These are phyloP conservation scores for Cariama cristata DNA, from an alignment of 2,113 vertebrate species.

Conservation along the genomic window DNA sequence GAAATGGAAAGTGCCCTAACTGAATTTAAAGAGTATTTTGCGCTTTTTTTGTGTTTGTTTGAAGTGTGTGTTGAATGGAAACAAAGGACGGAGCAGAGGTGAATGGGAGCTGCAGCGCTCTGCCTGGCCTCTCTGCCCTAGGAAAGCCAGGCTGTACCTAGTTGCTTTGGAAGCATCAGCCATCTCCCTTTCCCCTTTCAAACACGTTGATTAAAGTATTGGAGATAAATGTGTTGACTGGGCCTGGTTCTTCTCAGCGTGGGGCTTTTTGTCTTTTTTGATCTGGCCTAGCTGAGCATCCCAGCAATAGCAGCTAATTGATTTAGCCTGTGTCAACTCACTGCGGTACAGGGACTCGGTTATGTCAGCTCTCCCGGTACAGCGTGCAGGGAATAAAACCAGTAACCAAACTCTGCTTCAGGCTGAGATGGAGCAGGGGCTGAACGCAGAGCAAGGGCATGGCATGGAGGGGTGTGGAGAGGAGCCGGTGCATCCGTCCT, in stretches of 20 bases:
- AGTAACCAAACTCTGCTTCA: neutral
- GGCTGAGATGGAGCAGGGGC: neutral
- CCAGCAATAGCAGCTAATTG: neutral
- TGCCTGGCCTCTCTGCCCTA: neutral
- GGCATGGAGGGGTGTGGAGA: neutral
- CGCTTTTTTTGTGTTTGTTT: neutral
- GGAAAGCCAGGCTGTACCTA: neutral
- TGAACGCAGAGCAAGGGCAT: neutral
- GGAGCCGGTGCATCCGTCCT: neutral
- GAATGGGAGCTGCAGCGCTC: neutral
- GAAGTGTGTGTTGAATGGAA: neutral
- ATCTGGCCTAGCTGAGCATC: neutral
- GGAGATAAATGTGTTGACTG: neutral
- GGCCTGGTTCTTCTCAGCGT: neutral
- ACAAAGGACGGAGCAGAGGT: neutral
- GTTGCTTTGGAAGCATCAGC: neutral
- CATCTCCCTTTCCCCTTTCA: neutral
- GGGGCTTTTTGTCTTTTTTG: neutral
- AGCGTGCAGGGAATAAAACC: neutral
- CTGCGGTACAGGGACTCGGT: neutral
- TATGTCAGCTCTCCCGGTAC: neutral
- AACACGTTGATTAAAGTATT: neutral
- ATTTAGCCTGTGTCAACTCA: constrained; percentile 33
- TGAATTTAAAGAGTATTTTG: neutral
- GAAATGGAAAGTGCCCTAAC: neutral